Conservation (phyloP, 2,888 invertebrate genomes). For the Amblyjoppa proteus region DNA sequence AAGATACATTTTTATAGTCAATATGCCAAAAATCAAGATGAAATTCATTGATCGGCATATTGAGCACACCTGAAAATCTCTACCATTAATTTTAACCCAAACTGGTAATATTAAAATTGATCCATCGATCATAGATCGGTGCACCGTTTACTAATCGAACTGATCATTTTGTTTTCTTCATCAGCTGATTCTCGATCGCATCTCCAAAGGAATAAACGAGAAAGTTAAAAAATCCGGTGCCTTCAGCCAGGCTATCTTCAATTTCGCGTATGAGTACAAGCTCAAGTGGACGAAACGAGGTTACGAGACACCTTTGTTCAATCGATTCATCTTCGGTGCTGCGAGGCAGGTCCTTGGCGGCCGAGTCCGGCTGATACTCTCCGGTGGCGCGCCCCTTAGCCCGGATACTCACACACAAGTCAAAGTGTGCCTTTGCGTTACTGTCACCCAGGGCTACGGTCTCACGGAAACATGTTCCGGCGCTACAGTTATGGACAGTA, state of each 20-base stretch:
- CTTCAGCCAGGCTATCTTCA: slow-evolving; percentile 94
- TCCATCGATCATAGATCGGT: neutral
- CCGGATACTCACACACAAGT: slow-evolving; percentile 98
- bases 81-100: neutral
- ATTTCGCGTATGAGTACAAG: slow-evolving; percentile 98
- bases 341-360: slow-evolving; percentile 94
- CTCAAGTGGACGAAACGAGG: slow-evolving; percentile 93
- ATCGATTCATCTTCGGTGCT: slow-evolving; percentile 87
- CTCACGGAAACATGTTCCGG: slow-evolving; percentile 98
- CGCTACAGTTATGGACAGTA: slow-evolving; percentile 94
- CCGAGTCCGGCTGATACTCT: slow-evolving; percentile 93
- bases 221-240: slow-evolving; percentile 94
- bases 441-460: slow-evolving; percentile 97
- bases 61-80: neutral
- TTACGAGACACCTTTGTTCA: slow-evolving; percentile 92
- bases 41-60: no score
- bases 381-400: slow-evolving; percentile 98
- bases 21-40: no score
- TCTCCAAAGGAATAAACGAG: slow-evolving; percentile 98
- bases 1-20: neutral
- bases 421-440: slow-evolving; percentile 95
- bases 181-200: slow-evolving; percentile 97
- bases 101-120: neutral
- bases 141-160: neutral
- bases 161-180: neutral